These are phyloP conservation scores for Leptocoma aspasia DNA, from an alignment of 2,113 vertebrate genomes.

Conservation along the genomic window DNA sequence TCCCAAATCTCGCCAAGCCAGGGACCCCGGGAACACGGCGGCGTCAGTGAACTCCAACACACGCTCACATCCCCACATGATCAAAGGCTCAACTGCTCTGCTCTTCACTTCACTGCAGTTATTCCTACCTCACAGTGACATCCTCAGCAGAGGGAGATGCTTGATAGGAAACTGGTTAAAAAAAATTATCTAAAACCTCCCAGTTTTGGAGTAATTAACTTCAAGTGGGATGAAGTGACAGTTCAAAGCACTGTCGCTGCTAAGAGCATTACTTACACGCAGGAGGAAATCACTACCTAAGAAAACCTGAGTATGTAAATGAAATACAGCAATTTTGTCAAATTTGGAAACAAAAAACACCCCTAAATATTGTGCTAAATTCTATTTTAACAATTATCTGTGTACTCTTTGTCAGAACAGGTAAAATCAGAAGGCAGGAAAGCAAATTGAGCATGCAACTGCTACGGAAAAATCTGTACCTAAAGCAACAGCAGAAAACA, in stretches of 20 bases:
- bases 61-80: neutral
- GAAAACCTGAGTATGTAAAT: neutral
- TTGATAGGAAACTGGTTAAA: neutral
- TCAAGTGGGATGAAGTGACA: slow-evolving; percentile 21
- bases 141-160: neutral
- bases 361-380: neutral
- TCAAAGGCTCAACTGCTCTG: slow-evolving; percentile 17
- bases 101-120: neutral
- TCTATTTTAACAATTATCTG: neutral
- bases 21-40: neutral
- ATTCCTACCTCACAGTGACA: slow-evolving; percentile 17
- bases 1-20: neutral
- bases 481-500: neutral
- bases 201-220: slow-evolving; percentile 26
- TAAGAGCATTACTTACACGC: neutral
- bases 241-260: neutral
- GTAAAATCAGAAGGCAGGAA: neutral
- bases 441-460: neutral
- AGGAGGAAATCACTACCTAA: neutral
- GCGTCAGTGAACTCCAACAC: neutral
- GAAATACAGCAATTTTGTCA: neutral
- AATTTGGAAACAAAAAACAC: neutral
- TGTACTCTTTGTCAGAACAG: neutral
- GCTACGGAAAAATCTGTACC: neutral
- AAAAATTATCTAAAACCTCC: neutral